These are phyloP conservation scores for Scomber japonicus DNA, from an alignment of 2,113 vertebrate genomes.

Conservation along the genomic window DNA sequence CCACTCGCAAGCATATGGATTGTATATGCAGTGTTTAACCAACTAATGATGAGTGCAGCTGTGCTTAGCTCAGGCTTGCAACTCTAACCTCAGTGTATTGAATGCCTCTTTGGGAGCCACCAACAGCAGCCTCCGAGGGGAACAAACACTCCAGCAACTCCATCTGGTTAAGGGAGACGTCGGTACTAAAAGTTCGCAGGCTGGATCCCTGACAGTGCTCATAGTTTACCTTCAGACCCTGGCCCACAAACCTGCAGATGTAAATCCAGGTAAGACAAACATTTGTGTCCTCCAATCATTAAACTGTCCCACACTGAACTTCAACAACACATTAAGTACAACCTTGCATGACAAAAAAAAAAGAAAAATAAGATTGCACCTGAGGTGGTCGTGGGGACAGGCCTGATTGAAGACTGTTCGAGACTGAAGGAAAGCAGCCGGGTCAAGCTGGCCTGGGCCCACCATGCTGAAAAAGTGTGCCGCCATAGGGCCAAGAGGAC, in stretches of 20 bases:
- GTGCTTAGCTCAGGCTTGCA: conserved; percentile 23
- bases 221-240: conserved; percentile 90
- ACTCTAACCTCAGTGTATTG: conserved; percentile 93
- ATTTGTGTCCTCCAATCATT: not conserved
- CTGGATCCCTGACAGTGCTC: conserved; percentile 92
- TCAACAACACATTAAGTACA: not conserved
- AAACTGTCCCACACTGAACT: not conserved
- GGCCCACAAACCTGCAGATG: conserved; percentile 90
- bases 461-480: conserved; percentile 91
- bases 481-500: conserved; percentile 91
- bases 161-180: conserved; percentile 90
- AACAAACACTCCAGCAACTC: conserved; percentile 96
- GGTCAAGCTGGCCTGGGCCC: conserved; percentile 85
- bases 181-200: conserved; percentile 89
- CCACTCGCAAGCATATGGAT: not conserved
- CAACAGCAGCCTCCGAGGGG: conserved; percentile 86
- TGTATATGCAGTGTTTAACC: conserved; percentile 2
- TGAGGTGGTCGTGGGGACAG: conserved; percentile 96
- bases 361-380: conserved; percentile 79
- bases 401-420: conserved; percentile 92
- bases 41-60: conserved; percentile 2
- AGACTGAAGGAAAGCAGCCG: conserved; percentile 88
- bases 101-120: conserved; percentile 82
- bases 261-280: not conserved
- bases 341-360: not conserved